Evolutionary conservation across 2,797 vertebrate species (phyloP), one percentile per base, ranked within the genome.

Genomic region (Ptychadena robeensis): DNA sequence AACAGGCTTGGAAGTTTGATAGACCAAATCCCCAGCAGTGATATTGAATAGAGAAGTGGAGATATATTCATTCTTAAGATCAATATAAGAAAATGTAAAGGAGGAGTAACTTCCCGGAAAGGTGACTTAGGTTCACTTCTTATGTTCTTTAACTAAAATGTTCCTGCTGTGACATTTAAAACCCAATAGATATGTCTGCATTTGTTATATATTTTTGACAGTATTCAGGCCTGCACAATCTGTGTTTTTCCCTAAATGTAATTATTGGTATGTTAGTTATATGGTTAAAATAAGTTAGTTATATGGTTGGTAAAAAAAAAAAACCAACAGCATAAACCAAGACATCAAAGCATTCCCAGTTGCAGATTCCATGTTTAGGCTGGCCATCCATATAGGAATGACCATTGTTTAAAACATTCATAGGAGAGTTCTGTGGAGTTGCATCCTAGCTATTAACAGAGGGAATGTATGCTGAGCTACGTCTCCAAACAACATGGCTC

Each of bases 151-250:
- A 86, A 68, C 87, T 87, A 86, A 88, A 89, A 88, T 87, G 83
- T 82, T 89, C 92, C 91, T 1, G 85, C 90, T 88, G 91, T 71
- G 89, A 86, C 85, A 85, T 89, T 89, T 91, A 88, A 91, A 92
- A 88, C 86, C 89, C 88, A 68, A 86, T 79, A 89, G 89, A 87
- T 85, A 82, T 81, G 88, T 91, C 88, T 89, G 91, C 89, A 91
- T 90, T 87, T 61, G 10, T 61, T 9, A 28, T 61, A 28, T 61
- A 53, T 53, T 53, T 48, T 35, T 53, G 18, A 61, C 7, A 61
- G 59, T 61, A 25, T 61, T 61, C 59, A 61, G 9, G 9, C 27
- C 59, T 61, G n/a, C 59, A 27, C 59, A 28, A 28, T 9, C 9
- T 2, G 1, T 28, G 59, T 11, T 12, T 61, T 61, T 61, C 25